Conservation (phyloP, 2,888 invertebrate genomes). For the Lamellibrachia satsuma region DNA sequence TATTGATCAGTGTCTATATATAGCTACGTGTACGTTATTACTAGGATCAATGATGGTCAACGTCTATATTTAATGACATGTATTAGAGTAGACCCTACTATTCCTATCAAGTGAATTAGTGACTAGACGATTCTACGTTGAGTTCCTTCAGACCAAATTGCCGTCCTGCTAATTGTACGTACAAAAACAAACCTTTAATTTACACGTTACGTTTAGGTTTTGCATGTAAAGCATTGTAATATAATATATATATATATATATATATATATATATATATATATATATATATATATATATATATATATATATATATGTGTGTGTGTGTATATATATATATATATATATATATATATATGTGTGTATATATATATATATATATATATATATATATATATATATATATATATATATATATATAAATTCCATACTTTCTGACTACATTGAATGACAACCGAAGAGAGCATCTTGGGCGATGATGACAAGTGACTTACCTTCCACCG, state of each 20-base stretch:
- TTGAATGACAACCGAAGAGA: background rate
- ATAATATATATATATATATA: too few species aligned
- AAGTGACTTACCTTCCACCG: background rate
- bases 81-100: background rate
- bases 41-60: background rate
- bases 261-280: too few species aligned
- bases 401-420: too few species aligned
- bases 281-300: too few species aligned
- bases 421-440: background rate
- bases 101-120: background rate
- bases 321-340: too few species aligned
- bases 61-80: background rate
- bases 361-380: too few species aligned
- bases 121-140: background rate
- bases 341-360: too few species aligned
- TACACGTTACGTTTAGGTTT: too few species aligned
- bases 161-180: background rate
- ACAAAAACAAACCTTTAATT: background rate
- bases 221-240: too few species aligned
- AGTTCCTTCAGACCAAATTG: background rate
- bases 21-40: background rate
- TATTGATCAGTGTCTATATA: background rate
- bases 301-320: too few species aligned
- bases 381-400: too few species aligned
- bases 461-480: background rate